Conservation (phyloP, 1,140 invertebrate genomes). For the Lepidurus arcticus region DNA sequence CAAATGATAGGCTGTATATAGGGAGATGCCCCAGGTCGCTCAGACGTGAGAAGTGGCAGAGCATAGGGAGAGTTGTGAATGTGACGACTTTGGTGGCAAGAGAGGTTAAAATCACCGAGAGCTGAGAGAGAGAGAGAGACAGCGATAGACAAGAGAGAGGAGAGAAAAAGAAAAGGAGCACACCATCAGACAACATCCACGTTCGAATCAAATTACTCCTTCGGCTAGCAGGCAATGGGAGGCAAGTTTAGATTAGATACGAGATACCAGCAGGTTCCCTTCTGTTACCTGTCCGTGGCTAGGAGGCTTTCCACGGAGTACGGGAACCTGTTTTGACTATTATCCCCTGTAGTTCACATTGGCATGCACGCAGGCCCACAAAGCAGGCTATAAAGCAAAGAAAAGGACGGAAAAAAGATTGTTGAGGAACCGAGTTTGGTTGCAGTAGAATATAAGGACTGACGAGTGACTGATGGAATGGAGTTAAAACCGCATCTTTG, state of each 20-base stretch:
- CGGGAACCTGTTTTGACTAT: slow-evolving; percentile 18
- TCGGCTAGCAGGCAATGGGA: slow-evolving; percentile 9
- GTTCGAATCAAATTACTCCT: slow-evolving; percentile 11
- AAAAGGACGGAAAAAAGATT: not conserved
- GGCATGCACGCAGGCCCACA: slow-evolving; percentile 16
- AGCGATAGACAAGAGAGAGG: not conserved
- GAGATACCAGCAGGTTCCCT: not conserved
- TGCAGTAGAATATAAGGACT: not conserved
- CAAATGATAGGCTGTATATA: slow-evolving; percentile 9
- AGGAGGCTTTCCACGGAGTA: slow-evolving; percentile 9
- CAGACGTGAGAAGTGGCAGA: not conserved
- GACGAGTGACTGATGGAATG: slow-evolving; percentile 2
- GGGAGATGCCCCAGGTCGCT: not conserved
- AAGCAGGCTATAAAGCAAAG: slow-evolving; percentile 1
- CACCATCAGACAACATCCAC: slow-evolving; percentile 4
- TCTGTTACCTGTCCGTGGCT: not conserved
- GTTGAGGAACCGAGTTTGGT: not conserved
- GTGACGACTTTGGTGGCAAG: slow-evolving; percentile 13
- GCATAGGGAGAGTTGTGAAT: not conserved
- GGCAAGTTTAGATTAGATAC: slow-evolving; percentile 11
- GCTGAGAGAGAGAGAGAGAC: not conserved
- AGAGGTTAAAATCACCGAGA: not conserved
- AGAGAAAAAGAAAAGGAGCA: not conserved
- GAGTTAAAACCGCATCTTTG: slow-evolving; percentile 14
- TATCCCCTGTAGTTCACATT: slow-evolving; percentile 16